phyloP scores from a whole-genome alignment of 2,888 invertebrate species.

The Latrodectus elegans region DNA sequence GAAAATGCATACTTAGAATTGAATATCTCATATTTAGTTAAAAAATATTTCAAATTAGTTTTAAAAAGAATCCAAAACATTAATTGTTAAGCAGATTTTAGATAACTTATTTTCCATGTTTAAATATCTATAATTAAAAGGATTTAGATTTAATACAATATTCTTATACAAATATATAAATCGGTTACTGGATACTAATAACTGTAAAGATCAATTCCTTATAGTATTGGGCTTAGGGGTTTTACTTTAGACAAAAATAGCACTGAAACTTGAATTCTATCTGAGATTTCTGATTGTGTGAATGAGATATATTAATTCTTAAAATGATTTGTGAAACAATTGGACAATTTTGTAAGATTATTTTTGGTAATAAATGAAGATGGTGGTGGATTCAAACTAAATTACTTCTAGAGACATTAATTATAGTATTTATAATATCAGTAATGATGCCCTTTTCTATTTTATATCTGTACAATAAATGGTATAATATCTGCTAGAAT shows the following conservation, averaged over 20 bases:
- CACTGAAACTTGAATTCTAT: background rate
- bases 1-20: too few relatives aligned
- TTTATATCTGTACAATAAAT: background rate
- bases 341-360: background rate
- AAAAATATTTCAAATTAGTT: background rate
- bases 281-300: background rate
- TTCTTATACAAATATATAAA: background rate
- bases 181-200: background rate
- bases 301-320: background rate
- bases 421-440: background rate
- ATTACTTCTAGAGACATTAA: background rate
- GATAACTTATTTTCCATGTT: background rate
- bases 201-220: background rate
- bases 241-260: background rate
- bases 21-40: background rate
- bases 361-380: background rate
- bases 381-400: background rate
- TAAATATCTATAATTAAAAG: background rate
- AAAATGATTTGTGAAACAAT: background rate
- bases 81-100: background rate
- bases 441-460: background rate
- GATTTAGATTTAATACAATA: background rate
- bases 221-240: background rate
- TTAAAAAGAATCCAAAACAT: background rate
- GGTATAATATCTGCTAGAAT: background rate